These are phyloP conservation scores for Pionites leucogaster DNA, from an alignment of 2,113 vertebrate genomes.

Conservation along the genomic window DNA sequence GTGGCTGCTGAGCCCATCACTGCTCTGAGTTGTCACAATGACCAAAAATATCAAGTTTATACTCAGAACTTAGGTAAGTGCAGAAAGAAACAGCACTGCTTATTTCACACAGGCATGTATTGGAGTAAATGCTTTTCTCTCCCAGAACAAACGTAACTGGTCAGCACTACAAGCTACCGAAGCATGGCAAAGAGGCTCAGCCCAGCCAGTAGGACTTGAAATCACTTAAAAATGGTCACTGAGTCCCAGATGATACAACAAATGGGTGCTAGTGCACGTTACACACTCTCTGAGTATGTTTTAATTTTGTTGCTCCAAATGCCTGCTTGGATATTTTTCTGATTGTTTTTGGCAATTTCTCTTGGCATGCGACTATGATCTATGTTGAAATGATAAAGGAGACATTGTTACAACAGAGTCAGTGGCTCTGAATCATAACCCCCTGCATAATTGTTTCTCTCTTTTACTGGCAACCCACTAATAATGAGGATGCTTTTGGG, in stretches of 20 bases:
- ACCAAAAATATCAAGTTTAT: background rate
- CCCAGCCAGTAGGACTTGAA: background rate
- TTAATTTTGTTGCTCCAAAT: conserved; percentile 22
- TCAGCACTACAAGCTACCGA: background rate
- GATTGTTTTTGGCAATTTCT: conserved; percentile 46
- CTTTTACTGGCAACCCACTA: background rate
- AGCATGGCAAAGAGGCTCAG: background rate
- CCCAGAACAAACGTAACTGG: background rate
- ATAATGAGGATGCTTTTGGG: background rate
- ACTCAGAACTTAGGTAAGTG: background rate
- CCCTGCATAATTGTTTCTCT: conserved; percentile 6
- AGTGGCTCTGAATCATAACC: conserved; percentile 29
- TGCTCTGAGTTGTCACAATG: background rate
- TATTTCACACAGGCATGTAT: background rate
- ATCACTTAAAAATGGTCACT: background rate
- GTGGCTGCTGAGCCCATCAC: background rate
- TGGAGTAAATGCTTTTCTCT: background rate
- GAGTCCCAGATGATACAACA: background rate
- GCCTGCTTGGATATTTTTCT: conserved; percentile 44
- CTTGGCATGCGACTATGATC: conserved; percentile 5
- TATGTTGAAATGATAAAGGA: conserved; percentile 50
- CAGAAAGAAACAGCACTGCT: background rate
- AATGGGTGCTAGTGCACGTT: background rate
- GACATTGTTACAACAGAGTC: conserved; percentile 27
- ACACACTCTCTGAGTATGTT: background rate